Evolutionary conservation across 1,140 invertebrate species (phyloP), one percentile per base, ranked within the genome.

Genomic region (Sarcophaga peregrina): DNA sequence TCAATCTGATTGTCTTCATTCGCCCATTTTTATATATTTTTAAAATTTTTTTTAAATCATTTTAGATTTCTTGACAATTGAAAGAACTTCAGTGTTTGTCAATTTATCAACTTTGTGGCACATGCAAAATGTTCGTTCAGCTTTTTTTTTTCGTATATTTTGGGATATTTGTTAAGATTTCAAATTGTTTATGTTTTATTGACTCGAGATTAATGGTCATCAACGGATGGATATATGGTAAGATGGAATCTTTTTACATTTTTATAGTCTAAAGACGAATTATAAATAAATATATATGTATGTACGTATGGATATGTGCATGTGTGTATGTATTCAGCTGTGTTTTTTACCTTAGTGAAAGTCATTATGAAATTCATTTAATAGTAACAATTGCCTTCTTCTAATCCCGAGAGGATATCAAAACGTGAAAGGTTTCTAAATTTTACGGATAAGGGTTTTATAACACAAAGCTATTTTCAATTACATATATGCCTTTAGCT

Each of bases 81-180:
- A 50, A 48, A 8, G 20, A n/a, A 50, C 50, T 78, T 78, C 50
- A 78, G 50, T 78, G 75, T 78, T 78, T 78, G 8, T 20, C 75
- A 78, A 78, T 78, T 78, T 78, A 78, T 78, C 75, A 78, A 15
- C 50, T 78, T 78, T 78, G 75, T 47, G 50, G 50, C 75, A 78
- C 25, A 78, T 78, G 75, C 15, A 78, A 20, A 47, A 74, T 45
- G 75, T 48, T n/a, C n/a, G n/a, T n/a, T n/a, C n/a, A n/a, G n/a
- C n/a, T n/a, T n/a, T n/a, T n/a, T n/a, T n/a, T n/a, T n/a, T n/a
- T n/a, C n/a, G n/a, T n/a, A n/a, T n/a, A n/a, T n/a, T n/a, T 20
- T 37, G 25, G 62, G 7, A 72, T 72, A 25, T 72, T 8, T 72
- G 62, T 72, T 7, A 9, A 25, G 8, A 72, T 72, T 0, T 37